Evolutionary conservation across 1,140 invertebrate species (phyloP), one percentile per base, ranked within the genome.

Genomic region (Euwallacea fornicatus): DNA sequence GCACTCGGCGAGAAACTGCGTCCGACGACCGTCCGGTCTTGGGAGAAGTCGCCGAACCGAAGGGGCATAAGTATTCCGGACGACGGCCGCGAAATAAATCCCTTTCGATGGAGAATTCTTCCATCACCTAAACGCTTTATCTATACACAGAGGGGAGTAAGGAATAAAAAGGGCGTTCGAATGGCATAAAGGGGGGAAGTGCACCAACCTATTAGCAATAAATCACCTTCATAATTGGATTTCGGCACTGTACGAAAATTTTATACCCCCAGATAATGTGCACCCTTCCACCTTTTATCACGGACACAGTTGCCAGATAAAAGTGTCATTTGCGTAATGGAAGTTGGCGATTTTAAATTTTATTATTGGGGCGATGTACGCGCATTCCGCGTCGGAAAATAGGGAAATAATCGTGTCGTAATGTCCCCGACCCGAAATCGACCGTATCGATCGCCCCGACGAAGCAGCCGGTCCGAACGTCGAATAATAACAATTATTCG

Each of bases 181-280:
- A 54, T 42, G 44, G 50, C 56, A 44, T 42, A 56, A 69, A 68
- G 16, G 66, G 60, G 56, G 59, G 66, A 67, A 33, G 56, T 59
- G 59, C 33, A 50, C 46, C 33, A 72, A 68, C 66, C 66, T 69
- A 67, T 67, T 68, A 68, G 64, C 66, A 72, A 72, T 68, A 68
- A 67, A 67, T 67, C 66, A 68, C 59, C 69, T 69, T 63, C 71
- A 72, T 68, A 69, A 67, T 68, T 67, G 59, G 71, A 69, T 72
- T 65, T 69, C 56, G 71, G 66, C 71, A 72, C 56, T 67, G 64
- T 68, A 63, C 41, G 63, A 60, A 67, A 72, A 67, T 72, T 68
- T 69, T 66, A 69, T 72, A 69, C 66, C 59, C 58, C 7, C 58
- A 68, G 71, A 72, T 69, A 69, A 68, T 72, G 56, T 72, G 69